These are phyloP conservation scores for Amphipoea oculea DNA, from an alignment of 2,888 invertebrate species.

Conservation along the genomic window DNA sequence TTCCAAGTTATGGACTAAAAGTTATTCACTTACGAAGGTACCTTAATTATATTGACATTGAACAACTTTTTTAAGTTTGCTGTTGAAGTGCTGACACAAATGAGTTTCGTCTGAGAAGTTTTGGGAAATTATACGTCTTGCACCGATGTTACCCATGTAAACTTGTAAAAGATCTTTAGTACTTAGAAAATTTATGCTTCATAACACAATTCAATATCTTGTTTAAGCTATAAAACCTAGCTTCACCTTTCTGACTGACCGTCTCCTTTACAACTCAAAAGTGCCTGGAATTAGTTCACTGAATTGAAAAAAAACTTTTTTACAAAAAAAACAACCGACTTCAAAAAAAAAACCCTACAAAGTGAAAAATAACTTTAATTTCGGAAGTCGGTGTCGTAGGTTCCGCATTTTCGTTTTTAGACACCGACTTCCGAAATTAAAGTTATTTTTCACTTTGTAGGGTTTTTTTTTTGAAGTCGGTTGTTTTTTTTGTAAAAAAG, in stretches of 20 bases:
- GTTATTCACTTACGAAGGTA: constrained; percentile 53
- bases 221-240: not conserved
- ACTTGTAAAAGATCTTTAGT: not conserved
- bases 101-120: constrained; percentile 41
- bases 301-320: too few relatives aligned
- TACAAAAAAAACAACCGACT: too few relatives aligned
- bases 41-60: constrained; percentile 50
- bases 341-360: too few relatives aligned
- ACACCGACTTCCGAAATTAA: too few relatives aligned
- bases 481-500: too few relatives aligned
- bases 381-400: too few relatives aligned
- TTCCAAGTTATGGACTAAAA: constrained; percentile 37
- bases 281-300: not conserved
- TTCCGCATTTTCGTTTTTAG: too few relatives aligned
- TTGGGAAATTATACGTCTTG: constrained; percentile 1
- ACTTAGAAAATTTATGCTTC: not conserved
- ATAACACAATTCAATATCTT: not conserved
- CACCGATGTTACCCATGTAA: not conserved
- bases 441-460: too few relatives aligned
- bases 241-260: not conserved
- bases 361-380: too few relatives aligned
- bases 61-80: constrained; percentile 22
- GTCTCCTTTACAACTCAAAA: not conserved
- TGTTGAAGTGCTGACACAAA: constrained; percentile 20
- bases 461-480: too few relatives aligned